These are phyloP conservation scores for Euglossa dilemma DNA, from an alignment of 1,140 invertebrate genomes.

Conservation along the genomic window DNA sequence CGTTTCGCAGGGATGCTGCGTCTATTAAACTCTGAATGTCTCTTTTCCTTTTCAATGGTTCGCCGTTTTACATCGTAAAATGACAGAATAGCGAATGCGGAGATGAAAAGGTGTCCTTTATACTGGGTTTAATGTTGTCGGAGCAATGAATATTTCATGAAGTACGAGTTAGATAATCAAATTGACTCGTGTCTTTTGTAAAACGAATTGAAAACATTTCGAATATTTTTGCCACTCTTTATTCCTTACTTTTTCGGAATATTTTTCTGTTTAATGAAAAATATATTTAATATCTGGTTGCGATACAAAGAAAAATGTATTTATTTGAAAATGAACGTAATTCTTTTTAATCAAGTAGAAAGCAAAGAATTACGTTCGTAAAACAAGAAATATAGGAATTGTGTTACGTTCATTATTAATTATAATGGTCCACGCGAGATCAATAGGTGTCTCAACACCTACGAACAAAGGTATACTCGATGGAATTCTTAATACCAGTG, in stretches of 20 bases:
- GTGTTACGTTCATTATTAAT: no score
- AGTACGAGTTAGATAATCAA: neutral
- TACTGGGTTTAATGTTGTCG: neutral
- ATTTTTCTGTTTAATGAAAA: no score
- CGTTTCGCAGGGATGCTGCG: neutral
- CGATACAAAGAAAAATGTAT: no score
- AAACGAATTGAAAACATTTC: neutral
- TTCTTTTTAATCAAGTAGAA: no score
- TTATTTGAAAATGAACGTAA: no score
- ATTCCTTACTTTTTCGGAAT: no score
- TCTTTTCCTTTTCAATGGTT: neutral
- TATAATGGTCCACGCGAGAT: no score
- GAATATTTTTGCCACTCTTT: neutral
- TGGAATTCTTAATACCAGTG: neutral
- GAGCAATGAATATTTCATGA: neutral
- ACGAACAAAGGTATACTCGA: neutral
- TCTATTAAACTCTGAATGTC: neutral
- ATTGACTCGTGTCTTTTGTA: no score
- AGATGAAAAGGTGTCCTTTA: neutral
- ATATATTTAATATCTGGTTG: no score
- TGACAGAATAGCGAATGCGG: neutral
- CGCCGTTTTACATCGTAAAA: neutral
- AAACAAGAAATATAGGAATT: no score
- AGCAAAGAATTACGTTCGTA: no score
- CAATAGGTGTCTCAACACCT: neutral